Evolutionary conservation across 2,113 vertebrate genomes (phyloP).

Genomic region (Colius striatus): DNA sequence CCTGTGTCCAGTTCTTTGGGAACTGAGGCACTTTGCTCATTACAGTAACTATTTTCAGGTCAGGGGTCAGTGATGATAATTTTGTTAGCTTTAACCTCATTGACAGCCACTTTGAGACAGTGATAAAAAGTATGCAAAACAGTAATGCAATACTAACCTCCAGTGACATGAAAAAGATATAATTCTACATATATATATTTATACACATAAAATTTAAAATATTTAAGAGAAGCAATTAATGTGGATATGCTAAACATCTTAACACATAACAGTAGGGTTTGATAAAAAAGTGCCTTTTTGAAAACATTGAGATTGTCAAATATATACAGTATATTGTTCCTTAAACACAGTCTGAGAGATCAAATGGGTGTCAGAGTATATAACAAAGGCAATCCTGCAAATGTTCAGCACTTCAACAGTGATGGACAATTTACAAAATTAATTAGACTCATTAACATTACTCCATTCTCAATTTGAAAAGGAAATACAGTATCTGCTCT

Average conservation of each 20-base stretch:
- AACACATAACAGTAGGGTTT: background rate
- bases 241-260: background rate
- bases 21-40: background rate
- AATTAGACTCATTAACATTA: background rate
- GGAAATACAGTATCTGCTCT: background rate
- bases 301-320: background rate
- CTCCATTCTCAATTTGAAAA: background rate
- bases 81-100: slow-evolving; percentile 5
- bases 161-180: background rate
- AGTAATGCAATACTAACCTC: background rate
- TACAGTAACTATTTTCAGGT: slow-evolving; percentile 3
- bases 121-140: background rate
- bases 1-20: background rate
- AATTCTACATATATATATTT: background rate
- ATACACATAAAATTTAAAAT: background rate
- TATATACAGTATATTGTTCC: background rate
- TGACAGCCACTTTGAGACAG: background rate
- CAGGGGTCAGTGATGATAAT: background rate
- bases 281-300: background rate
- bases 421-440: slow-evolving; percentile 11
- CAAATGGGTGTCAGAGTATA: background rate
- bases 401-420: background rate
- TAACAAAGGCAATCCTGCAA: slow-evolving; percentile 19
- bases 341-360: background rate
- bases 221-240: background rate